Evolutionary conservation across 2,797 vertebrate genomes (phyloP), one percentile per base, ranked within the genome.

Genomic region (Peromyscus eremicus): DNA sequence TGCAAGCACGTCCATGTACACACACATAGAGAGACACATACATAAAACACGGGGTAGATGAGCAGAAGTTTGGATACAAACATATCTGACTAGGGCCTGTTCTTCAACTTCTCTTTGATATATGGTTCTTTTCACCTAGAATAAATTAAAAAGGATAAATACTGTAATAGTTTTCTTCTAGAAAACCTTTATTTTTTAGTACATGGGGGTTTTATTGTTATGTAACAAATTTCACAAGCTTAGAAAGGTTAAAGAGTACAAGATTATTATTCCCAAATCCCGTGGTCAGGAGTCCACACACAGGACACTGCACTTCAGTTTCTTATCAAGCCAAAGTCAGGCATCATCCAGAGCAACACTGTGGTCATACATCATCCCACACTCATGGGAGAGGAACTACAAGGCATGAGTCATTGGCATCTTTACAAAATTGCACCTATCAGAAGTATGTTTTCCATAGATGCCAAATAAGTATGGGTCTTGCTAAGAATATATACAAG

Each of bases 121-220:
- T 49, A 37, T 89, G 11, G 55, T 82, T 86, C 43, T 95, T 95
- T 76, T 52, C 43, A 37, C 4, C 7, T 57, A 93, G 34, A 97
- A 66, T 89, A 87, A 64, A 29, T 55, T 57, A 17, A 43, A 80
- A 94, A 86, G 55, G 16, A 40, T 75, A 92, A 94, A 13, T 19
- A 86, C 12, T 81, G 4, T 76, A 57, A 88, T 64, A 80, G 6
- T 25, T 23, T 81, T 85, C 16, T 86, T 46, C 25, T 75, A 94
- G 62, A 90, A 89, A 90, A 81, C 49, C 21, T 62, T 92, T 83
- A 40, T 89, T 92, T 93, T 95, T 3, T 70, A 87, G 81, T 92
- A 2, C 55, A 76, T 83, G 43, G 34, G 11, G 0, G 3, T 52
- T 62, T 73, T 89, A 75, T 91, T 85, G 23, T 25, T 86, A 12